Percentiles rank a stretch among this genome's conserved stretches.
Evolutionary conservation across 1,140 invertebrate genomes (phyloP).

Genomic region (Drosophila takahashii): DNA sequence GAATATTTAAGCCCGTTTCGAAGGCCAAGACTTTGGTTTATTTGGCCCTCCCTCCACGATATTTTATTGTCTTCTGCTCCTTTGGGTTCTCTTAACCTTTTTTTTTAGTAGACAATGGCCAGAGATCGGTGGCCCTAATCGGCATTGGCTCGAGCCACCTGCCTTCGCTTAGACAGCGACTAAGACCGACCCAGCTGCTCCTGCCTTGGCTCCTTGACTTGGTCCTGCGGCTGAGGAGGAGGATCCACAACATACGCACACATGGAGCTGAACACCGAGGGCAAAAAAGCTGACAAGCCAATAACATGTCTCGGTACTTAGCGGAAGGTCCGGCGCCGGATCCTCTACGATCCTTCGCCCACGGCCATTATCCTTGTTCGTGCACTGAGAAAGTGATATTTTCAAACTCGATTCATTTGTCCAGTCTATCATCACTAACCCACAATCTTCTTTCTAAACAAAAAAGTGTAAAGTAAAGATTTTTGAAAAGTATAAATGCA

Average conservation of each 20-base stretch:
- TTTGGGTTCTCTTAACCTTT: neutral
- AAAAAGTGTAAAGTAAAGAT: no score
- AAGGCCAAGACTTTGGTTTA: constrained; percentile 3
- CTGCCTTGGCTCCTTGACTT: neutral
- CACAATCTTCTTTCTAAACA: no score
- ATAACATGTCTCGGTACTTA: constrained; percentile 67
- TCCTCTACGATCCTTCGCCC: constrained; percentile 5
- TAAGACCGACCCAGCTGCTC: constrained; percentile 41
- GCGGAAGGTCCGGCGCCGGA: constrained; percentile 13
- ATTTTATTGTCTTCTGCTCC: neutral
- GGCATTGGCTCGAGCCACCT: constrained; percentile 46
- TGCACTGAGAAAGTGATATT: constrained; percentile 1
- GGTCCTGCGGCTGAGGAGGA: constrained; percentile 37
- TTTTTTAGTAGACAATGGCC: constrained; percentile 16
- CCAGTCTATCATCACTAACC: no score
- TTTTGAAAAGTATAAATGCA: no score
- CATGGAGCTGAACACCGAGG: constrained; percentile 2
- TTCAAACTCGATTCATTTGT: no score
- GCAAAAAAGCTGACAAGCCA: constrained; percentile 22
- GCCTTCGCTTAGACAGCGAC: constrained; percentile 39
- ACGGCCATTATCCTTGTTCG: neutral
- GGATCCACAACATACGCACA: constrained; percentile 17
- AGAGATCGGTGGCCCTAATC: constrained; percentile 18
- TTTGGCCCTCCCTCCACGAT: neutral
- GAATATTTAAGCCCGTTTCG: constrained; percentile 19